Evolutionary conservation across 1,140 invertebrate genomes (phyloP).

Genomic region (Lordiphosa stackelbergi): DNA sequence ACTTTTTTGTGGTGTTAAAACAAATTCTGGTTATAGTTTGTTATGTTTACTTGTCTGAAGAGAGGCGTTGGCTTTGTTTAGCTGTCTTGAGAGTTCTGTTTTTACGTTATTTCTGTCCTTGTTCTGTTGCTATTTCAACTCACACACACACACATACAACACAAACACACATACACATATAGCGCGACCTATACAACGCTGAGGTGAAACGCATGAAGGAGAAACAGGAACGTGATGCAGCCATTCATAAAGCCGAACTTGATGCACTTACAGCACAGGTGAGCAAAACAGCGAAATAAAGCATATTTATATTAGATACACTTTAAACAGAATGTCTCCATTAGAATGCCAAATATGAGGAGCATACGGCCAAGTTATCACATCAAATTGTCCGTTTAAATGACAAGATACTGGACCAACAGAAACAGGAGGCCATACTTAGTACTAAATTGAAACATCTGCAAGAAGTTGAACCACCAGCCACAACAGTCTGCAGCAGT

Average conservation of each 20-base stretch:
- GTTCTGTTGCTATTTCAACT: constrained; percentile 15
- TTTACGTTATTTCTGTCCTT: constrained; percentile 22
- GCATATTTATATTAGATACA: too few relatives aligned
- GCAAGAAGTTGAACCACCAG: not conserved
- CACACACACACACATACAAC: constrained; percentile 11
- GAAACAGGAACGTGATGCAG: constrained; percentile 72
- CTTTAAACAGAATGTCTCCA: too few relatives aligned
- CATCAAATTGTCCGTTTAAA: constrained; percentile 69
- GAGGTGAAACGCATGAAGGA: constrained; percentile 78
- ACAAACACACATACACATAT: constrained; percentile 24
- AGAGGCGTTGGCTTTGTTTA: too few relatives aligned
- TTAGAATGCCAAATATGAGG: constrained; percentile 57
- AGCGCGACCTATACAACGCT: constrained; percentile 77
- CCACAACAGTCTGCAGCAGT: not conserved
- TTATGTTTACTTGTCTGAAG: not conserved
- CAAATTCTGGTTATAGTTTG: too few relatives aligned
- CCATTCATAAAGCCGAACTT: constrained; percentile 36
- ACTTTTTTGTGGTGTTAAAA: too few relatives aligned
- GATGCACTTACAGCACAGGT: constrained; percentile 55
- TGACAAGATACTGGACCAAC: constrained; percentile 64
- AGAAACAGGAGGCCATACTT: constrained; percentile 63
- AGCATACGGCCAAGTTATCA: constrained; percentile 65
- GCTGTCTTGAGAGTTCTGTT: not conserved
- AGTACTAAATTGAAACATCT: constrained; percentile 25
- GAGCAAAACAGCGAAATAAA: not conserved